Conservation (phyloP, 2,113 vertebrate species). For the Chroicocephalus ridibundus region DNA sequence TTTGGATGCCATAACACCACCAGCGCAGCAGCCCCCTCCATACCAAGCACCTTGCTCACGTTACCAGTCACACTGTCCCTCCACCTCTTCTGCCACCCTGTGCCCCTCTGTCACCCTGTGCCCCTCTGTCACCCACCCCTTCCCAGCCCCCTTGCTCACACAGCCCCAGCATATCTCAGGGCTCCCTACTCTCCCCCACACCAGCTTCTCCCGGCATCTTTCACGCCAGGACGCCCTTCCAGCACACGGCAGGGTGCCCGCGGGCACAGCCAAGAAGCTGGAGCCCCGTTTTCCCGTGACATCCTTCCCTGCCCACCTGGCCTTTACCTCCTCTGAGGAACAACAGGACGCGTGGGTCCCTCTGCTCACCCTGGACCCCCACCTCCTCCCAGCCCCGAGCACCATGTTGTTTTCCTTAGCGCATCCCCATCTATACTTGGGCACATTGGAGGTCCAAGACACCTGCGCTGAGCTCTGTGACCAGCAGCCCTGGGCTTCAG, state of each 20-base stretch:
- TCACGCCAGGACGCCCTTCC: background rate
- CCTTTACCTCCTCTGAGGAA: background rate
- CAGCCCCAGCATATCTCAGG: background rate
- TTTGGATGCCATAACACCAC: background rate
- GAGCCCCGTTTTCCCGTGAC: accelerated
- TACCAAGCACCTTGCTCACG: background rate
- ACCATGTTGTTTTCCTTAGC: background rate
- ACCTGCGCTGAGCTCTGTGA: background rate
- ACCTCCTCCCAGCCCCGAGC: background rate
- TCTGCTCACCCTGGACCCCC: background rate
- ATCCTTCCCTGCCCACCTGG: background rate
- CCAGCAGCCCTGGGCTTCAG: background rate
- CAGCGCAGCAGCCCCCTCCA: background rate
- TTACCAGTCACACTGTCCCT: background rate
- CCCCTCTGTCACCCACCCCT: background rate
- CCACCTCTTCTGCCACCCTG: background rate
- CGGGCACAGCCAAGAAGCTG: background rate
- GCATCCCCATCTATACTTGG: background rate
- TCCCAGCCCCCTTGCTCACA: background rate
- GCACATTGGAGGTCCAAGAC: background rate
- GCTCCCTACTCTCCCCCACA: background rate
- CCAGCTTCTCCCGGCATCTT: background rate
- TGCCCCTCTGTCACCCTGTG: background rate
- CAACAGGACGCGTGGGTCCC: accelerated
- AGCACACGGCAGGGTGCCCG: background rate